These are phyloP conservation scores for Lutjanus campechanus DNA, from an alignment of 2,797 vertebrate species.

Conservation along the genomic window DNA sequence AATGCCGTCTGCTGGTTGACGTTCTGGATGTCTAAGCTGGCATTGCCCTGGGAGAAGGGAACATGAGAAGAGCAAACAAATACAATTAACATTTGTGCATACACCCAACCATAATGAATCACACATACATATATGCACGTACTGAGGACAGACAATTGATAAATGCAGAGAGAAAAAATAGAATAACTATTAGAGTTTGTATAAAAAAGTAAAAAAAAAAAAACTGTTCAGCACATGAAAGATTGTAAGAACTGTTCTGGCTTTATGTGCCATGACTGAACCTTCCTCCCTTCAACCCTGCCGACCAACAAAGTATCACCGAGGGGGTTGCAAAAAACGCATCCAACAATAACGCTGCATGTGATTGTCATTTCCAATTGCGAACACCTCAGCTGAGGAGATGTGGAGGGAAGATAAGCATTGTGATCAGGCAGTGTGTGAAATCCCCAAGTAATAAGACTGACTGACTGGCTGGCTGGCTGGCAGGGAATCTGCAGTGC, in stretches of 20 bases:
- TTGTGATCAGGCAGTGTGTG: slow-evolving; percentile 77
- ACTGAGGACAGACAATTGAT: slow-evolving; percentile 5
- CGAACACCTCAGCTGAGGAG: slow-evolving; percentile 74
- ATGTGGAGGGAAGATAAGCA: slow-evolving; percentile 78
- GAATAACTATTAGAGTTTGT: neutral
- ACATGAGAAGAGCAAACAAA: slow-evolving; percentile 25
- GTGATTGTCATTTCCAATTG: slow-evolving; percentile 80
- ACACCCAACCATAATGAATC: slow-evolving; percentile 5
- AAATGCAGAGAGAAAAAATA: neutral
- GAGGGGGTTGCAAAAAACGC: slow-evolving; percentile 12
- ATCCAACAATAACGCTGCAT: slow-evolving; percentile 66
- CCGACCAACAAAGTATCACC: slow-evolving; percentile 53
- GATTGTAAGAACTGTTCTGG: slow-evolving; percentile 24
- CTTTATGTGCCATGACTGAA: slow-evolving; percentile 49
- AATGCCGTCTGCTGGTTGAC: slow-evolving; percentile 98
- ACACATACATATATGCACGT: neutral
- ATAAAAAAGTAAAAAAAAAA: neutral
- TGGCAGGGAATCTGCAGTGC: slow-evolving; percentile 83
- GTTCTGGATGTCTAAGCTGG: slow-evolving; percentile 98
- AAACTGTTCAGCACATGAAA: slow-evolving; percentile 30
- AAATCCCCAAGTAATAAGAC: slow-evolving; percentile 81
- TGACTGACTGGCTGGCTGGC: slow-evolving; percentile 63
- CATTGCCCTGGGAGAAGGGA: slow-evolving; percentile 88
- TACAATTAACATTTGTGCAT: slow-evolving; percentile 32
- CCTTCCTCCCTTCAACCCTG: slow-evolving; percentile 50